These are phyloP conservation scores for Bothrops jararaca DNA, from an alignment of 2,113 vertebrate genomes.

Conservation along the genomic window DNA sequence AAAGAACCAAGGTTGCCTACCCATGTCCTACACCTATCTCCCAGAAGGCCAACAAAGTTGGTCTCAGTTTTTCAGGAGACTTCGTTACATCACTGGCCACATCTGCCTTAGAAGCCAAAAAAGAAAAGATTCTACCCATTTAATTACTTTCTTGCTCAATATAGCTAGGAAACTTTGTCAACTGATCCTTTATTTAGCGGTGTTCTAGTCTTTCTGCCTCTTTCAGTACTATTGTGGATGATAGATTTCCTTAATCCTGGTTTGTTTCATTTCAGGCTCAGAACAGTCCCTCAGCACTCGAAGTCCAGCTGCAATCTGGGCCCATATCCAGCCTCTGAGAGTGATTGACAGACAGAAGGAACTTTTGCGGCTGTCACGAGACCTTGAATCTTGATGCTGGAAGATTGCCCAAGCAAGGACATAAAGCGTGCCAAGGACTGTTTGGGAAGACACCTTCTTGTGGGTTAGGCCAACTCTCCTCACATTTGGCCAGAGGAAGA, in stretches of 20 bases:
- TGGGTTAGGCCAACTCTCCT: neutral
- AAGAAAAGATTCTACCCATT: neutral
- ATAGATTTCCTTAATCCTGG: rapidly evolving
- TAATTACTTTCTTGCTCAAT: neutral
- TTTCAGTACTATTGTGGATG: neutral
- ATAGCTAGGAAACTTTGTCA: neutral
- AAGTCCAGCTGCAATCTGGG: conserved; percentile 75
- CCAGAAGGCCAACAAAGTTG: neutral
- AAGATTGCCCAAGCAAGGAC: neutral
- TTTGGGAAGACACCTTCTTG: neutral
- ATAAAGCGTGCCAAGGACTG: neutral
- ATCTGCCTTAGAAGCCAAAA: neutral
- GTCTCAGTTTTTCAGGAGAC: neutral
- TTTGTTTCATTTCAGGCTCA: conserved; percentile 70
- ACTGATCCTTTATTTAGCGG: neutral
- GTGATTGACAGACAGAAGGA: conserved; percentile 91
- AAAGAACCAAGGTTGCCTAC: too few relatives aligned
- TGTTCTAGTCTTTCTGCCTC: neutral
- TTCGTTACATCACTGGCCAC: neutral
- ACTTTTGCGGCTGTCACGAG: conserved; percentile 84
- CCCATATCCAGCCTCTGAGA: conserved; percentile 84
- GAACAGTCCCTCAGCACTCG: conserved; percentile 78
- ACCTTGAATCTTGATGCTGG: conserved; percentile 72
- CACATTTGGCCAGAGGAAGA: neutral
- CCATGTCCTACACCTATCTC: neutral